phyloP scores from a whole-genome alignment of 2,113 vertebrate species.

The Andinoacara biseriatus region DNA sequence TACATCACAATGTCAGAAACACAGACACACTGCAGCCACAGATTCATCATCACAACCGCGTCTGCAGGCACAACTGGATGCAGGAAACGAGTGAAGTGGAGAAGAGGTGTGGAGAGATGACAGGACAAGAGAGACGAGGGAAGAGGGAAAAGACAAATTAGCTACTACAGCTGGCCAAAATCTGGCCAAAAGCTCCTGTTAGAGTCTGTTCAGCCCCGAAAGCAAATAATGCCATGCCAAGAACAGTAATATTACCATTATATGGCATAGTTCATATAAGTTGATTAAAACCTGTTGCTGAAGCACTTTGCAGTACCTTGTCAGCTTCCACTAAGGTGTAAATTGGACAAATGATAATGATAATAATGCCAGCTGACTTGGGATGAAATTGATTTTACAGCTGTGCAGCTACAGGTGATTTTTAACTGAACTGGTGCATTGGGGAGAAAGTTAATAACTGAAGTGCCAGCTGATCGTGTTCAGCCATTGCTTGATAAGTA shows the following conservation, averaged over 20 bases:
- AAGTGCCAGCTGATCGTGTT: neutral
- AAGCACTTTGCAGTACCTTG: neutral
- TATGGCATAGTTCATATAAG: neutral
- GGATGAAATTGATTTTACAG: neutral
- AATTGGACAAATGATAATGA: neutral
- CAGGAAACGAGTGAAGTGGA: conserved; percentile 63
- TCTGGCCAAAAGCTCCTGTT: conserved; percentile 53
- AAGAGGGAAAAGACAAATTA: conserved; percentile 64
- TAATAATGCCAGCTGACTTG: neutral
- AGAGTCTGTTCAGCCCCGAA: conserved; percentile 21
- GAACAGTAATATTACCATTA: conserved; percentile 12
- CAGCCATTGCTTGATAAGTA: neutral
- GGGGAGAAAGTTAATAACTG: neutral
- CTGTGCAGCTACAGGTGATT: neutral
- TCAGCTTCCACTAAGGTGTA: neutral
- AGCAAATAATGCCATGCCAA: conserved; percentile 19
- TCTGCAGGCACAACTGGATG: conserved; percentile 79
- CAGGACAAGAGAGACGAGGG: conserved; percentile 54
- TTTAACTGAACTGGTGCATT: neutral
- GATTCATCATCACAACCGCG: conserved; percentile 81
- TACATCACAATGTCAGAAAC: conserved; percentile 83
- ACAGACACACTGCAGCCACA: conserved; percentile 83
- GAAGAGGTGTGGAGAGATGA: conserved; percentile 57
- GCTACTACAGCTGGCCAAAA: conserved; percentile 54
- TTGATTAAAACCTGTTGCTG: neutral